A percentile compares a stretch with the other conserved stretches of the same genome.
phyloP scores from a whole-genome alignment of 2,888 invertebrate genomes.

The Rhimphoctona megacephalus region DNA sequence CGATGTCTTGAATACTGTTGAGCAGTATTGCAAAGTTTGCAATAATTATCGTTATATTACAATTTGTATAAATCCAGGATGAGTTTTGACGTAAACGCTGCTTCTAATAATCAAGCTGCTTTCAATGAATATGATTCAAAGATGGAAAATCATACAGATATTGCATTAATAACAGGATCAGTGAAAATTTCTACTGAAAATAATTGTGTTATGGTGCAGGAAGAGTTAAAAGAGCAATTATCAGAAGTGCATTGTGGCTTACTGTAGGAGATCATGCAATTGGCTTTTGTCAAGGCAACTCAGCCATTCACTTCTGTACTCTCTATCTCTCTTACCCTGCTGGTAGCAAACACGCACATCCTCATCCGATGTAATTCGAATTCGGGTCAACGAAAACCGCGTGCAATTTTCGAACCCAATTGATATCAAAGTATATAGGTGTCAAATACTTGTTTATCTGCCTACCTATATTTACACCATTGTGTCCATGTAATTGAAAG shows the following conservation, averaged over 20 bases:
- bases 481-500: conserved; percentile 12
- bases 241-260: conserved; percentile 20
- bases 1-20: too few relatives aligned
- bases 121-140: background rate
- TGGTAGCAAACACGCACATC: conserved; percentile 16
- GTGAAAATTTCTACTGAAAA: conserved; percentile 18
- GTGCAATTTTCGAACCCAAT: conserved; percentile 20
- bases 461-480: conserved; percentile 1
- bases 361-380: conserved; percentile 42
- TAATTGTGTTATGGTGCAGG: conserved; percentile 28
- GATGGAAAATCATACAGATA: background rate
- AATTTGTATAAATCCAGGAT: background rate
- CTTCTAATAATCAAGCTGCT: conserved; percentile 1
- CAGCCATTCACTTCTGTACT: conserved; percentile 23
- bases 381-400: conserved; percentile 51
- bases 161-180: background rate
- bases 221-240: conserved; percentile 10
- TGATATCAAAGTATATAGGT: background rate
- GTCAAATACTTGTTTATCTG: background rate
- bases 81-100: background rate
- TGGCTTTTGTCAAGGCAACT: conserved; percentile 36
- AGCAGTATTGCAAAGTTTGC: background rate
- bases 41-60: background rate
- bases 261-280: conserved; percentile 25
- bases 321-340: conserved; percentile 12